Evolutionary conservation across 1,140 invertebrate species (phyloP).

Genomic region (Trichomalopsis sarcophagae): DNA sequence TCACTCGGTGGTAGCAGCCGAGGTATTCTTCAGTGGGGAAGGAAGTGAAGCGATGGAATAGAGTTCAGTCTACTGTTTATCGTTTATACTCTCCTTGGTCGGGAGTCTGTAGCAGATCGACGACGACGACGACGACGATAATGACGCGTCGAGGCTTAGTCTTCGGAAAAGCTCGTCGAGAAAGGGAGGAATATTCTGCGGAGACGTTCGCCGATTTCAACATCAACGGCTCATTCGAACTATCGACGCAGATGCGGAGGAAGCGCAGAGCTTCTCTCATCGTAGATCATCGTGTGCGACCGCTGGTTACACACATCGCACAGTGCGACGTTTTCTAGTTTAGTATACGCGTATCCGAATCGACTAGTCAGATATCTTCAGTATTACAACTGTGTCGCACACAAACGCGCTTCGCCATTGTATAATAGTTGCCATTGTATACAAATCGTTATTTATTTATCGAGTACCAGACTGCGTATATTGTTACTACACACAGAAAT

Average conservation of each 20-base stretch:
- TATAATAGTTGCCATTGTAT: neutral
- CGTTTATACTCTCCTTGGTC: neutral
- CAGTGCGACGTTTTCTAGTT: neutral
- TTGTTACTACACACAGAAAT: neutral
- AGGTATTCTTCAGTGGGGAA: conserved; percentile 65
- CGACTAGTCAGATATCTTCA: conserved; percentile 46
- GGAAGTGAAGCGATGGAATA: conserved; percentile 61
- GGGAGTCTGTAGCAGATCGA: neutral
- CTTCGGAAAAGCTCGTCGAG: neutral
- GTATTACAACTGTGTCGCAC: conserved; percentile 40
- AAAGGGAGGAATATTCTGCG: neutral
- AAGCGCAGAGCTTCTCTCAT: no score
- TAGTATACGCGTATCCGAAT: neutral
- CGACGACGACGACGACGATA: neutral
- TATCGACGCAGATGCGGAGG: neutral
- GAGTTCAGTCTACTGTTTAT: neutral
- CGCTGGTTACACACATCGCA: no score
- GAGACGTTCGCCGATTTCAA: no score
- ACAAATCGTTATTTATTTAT: neutral
- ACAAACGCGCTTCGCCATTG: neutral
- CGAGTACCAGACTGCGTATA: neutral
- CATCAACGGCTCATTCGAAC: no score
- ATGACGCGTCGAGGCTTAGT: neutral
- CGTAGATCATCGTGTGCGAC: no score
- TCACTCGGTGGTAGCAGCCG: conserved; percentile 56